phyloP scores from a whole-genome alignment of 2,888 invertebrate genomes.

The Caenorhabditis becei region DNA sequence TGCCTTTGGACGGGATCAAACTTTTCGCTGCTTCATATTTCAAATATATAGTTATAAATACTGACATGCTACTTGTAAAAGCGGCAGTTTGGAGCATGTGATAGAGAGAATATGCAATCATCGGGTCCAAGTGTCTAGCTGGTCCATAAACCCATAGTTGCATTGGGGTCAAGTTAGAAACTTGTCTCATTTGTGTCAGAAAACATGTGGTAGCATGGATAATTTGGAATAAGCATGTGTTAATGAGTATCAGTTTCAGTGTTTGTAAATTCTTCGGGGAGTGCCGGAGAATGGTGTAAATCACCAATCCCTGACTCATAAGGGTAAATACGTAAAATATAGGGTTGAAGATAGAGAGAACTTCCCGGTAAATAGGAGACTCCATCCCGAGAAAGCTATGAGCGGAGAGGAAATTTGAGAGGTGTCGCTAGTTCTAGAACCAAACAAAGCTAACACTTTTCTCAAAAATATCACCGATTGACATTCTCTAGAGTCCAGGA shows the following conservation, averaged over 20 bases:
- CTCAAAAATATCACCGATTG: neutral
- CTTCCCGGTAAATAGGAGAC: neutral
- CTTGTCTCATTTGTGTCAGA: conserved; percentile 20
- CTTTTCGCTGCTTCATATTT: conserved; percentile 17
- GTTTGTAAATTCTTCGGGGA: conserved; percentile 18
- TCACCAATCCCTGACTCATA: conserved; percentile 4
- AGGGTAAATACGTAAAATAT: neutral
- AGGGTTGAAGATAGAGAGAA: conserved; percentile 10
- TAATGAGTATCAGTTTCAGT: neutral
- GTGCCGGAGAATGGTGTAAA: conserved; percentile 14
- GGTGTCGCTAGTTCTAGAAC: neutral
- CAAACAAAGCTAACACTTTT: no score
- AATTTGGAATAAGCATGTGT: conserved; percentile 5
- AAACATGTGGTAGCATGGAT: neutral
- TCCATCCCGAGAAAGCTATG: neutral
- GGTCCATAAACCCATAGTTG: conserved; percentile 35
- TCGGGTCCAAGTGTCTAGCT: neutral
- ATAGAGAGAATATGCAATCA: conserved; percentile 4
- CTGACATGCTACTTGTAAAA: neutral
- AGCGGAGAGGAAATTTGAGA: neutral
- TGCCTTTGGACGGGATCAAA: neutral
- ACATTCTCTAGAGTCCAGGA: neutral
- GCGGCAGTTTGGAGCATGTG: neutral
- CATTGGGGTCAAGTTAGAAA: conserved; percentile 21
- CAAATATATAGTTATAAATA: conserved; percentile 23